Conservation (phyloP, 1,140 invertebrate genomes). For the Drosophila hydei region DNA sequence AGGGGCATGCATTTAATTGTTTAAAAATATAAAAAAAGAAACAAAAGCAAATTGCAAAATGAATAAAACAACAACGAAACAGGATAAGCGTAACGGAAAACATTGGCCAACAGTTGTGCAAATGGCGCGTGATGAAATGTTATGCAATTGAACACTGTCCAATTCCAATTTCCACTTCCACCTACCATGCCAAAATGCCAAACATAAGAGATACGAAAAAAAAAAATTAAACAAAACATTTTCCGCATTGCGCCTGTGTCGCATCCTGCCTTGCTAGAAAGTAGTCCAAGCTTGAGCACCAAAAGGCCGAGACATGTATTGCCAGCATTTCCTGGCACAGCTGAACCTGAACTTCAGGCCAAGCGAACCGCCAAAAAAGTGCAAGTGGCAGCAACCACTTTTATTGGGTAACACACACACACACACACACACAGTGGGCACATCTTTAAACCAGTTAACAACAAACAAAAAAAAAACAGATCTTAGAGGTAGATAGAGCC, state of each 20-base stretch:
- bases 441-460: constrained; percentile 35
- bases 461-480: constrained; percentile 22
- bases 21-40: constrained; percentile 19
- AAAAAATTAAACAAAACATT: constrained; percentile 23
- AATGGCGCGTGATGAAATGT: constrained; percentile 69
- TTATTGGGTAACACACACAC: constrained; percentile 39
- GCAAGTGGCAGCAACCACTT: constrained; percentile 41
- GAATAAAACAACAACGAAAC: constrained; percentile 16
- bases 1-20: constrained; percentile 57
- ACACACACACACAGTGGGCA: not conserved
- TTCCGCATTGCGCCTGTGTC: constrained; percentile 67
- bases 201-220: constrained; percentile 5
- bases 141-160: constrained; percentile 60
- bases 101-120: constrained; percentile 38
- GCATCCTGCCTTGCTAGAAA: constrained; percentile 76
- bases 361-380: constrained; percentile 31
- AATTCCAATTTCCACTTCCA: constrained; percentile 50
- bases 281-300: constrained; percentile 69
- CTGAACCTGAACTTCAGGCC: constrained; percentile 81
- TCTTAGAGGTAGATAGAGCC: constrained; percentile 26
- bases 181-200: constrained; percentile 35
- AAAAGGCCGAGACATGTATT: constrained; percentile 56
- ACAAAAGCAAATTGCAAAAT: constrained; percentile 2
- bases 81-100: constrained; percentile 54
- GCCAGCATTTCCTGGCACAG: constrained; percentile 63